Evolutionary conservation across 92 coral and sea anemone species (phyloP).

Genomic region (Phenganax stokvisi): DNA sequence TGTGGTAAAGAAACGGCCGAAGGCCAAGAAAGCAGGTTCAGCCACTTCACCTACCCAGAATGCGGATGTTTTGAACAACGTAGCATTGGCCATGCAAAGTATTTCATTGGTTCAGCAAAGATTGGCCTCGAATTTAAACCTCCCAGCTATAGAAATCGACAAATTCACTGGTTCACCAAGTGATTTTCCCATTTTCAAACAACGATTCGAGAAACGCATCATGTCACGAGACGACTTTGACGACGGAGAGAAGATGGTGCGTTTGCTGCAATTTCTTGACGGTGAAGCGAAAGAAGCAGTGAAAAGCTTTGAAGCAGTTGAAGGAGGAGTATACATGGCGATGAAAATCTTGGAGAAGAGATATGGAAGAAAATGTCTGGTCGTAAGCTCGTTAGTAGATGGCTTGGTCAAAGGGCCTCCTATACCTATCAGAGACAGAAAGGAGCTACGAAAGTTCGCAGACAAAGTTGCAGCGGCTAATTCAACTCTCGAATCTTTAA

Average conservation of each 20-base stretch:
- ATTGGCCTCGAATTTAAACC: constrained; percentile 40
- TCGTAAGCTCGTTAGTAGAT: constrained; percentile 49
- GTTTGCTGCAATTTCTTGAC: constrained; percentile 46
- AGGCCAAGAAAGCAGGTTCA: not conserved
- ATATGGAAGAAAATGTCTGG: constrained; percentile 41
- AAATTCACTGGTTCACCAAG: constrained; percentile 41
- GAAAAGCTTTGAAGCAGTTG: constrained; percentile 48
- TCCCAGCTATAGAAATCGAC: constrained; percentile 48
- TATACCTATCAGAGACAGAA: constrained; percentile 31
- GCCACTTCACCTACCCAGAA: constrained; percentile 7
- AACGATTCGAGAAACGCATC: constrained; percentile 46
- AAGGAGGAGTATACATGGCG: constrained; percentile 47
- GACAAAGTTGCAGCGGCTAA: constrained; percentile 46
- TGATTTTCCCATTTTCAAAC: constrained; percentile 47
- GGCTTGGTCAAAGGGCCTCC: constrained; percentile 45
- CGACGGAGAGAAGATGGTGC: constrained; percentile 53
- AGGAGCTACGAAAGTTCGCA: constrained; percentile 43
- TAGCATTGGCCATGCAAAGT: constrained; percentile 24
- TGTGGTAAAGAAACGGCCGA: not conserved
- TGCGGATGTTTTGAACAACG: constrained; percentile 21
- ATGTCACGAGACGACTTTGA: constrained; percentile 45
- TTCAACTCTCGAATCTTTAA: constrained; percentile 46
- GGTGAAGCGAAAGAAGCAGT: constrained; percentile 51
- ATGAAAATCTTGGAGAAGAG: constrained; percentile 43
- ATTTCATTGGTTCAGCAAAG: constrained; percentile 27